Base-by-base conservation (phyloP, 1,140 invertebrate species). In the Ips nitidus region DNA sequence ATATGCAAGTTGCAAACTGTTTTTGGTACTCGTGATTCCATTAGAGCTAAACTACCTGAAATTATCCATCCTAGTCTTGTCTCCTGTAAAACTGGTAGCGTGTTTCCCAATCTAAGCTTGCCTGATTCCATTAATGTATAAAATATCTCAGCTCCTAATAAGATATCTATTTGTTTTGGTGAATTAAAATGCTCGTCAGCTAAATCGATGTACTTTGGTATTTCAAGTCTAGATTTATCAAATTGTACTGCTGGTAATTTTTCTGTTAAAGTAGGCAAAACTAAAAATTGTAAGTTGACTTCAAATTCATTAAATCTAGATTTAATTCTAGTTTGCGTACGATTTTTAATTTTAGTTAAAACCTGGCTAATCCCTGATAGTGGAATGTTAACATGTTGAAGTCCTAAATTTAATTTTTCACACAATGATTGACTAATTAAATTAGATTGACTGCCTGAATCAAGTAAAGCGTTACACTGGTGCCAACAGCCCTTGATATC, bases 21-120 rank as follows among this genome's bases (percentile, higher is more conserved):
- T 66, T 65, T 52, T 40, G 22, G 4, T 2, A 22, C 4, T 56
- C n/a, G 7, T 40, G 22, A n/a, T 42, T 66, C 38, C 3, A n/a
- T 2, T 8, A 52, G 4, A 1, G 58, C 57, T 66, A 70, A 41
- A 2, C 5, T 43, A 6, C 68, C 68, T 6, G 43, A 43, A 22
- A 75, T 41, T 50, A 76, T 70, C 75, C 76, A 79, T 8, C 75
- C 78, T 36, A 80, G 70, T 38, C 70, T 42, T 2, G 74, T 78
- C 72, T 80, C 36, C 58, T 75, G 75, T 22, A 80, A 41, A 22
- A 52, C 69, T 3, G 73, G 75, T 7, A 70, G 45, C 22, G 71
- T 69, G 6, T 52, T 62, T 45, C 70, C 74, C 52, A 74, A 62
- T 52, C 71, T 76, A 37, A 76, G 74, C 68, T 71, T 61, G 7